phyloP scores from a whole-genome alignment of 2,113 vertebrate genomes.

The Otocyon megalotis region DNA sequence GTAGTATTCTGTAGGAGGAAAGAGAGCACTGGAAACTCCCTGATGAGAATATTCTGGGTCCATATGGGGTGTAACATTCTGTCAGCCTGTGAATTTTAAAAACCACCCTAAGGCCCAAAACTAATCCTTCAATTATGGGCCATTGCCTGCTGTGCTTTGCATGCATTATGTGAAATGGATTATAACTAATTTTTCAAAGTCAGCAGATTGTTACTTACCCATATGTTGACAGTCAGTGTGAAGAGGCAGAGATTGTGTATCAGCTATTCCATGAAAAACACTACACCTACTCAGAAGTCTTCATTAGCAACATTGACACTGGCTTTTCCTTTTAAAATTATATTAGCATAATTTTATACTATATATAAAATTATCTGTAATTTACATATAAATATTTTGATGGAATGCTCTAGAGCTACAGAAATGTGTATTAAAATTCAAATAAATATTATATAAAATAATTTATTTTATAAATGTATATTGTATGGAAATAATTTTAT shows the following conservation, averaged over 20 bases:
- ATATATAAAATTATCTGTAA: background rate
- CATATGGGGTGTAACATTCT: constrained; percentile 74
- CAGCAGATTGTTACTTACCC: constrained; percentile 82
- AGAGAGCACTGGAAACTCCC: constrained; percentile 58
- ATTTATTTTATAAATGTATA: background rate
- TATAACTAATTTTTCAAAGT: constrained; percentile 82
- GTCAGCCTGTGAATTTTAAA: constrained; percentile 78
- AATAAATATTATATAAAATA: constrained; percentile 6
- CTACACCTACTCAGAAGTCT: constrained; percentile 26
- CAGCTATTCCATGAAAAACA: constrained; percentile 44
- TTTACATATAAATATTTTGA: constrained; percentile 2
- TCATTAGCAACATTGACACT: background rate
- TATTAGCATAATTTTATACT: constrained; percentile 28
- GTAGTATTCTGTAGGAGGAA: constrained; percentile 50
- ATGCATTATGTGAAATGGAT: constrained; percentile 72
- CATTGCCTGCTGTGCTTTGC: constrained; percentile 68
- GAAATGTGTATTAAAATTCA: constrained; percentile 10
- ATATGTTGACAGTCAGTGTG: constrained; percentile 75
- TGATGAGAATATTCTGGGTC: constrained; percentile 65
- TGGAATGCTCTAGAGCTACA: constrained; percentile 18
- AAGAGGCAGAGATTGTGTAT: constrained; percentile 61
- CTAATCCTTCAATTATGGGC: constrained; percentile 77
- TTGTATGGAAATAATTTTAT: background rate
- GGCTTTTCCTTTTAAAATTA: constrained; percentile 49
- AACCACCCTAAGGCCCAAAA: constrained; percentile 74